Evolutionary conservation across 30 jellyfish, hydroid and myxozoan genomes (phyloP), one percentile per base, ranked within the genome.

Genomic region (Aurelia aurita complex sp. Pacific): DNA sequence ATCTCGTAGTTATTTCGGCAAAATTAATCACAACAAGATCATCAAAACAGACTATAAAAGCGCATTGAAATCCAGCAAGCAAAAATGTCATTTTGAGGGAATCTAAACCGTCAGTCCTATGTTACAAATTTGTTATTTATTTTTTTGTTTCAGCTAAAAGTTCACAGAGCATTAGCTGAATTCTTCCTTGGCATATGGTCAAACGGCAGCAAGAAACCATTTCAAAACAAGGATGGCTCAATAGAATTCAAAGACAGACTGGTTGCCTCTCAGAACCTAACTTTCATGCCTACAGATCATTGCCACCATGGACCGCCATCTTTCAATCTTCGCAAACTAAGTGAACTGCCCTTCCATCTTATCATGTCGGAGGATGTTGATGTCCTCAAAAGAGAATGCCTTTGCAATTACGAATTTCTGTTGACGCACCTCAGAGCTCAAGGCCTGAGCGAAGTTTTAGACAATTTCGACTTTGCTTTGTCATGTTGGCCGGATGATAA

Each of bases 151-250:
- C 69, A 76, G 92, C 73, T 64, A 11, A 64, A 43, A 51, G 55
- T 42, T 2, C 91, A 78, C 62, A 72, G 40, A 33, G 67, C 90
- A 14, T 60, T 83, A 32, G 85, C 89, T 11, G 96, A 91, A 18
- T 91, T 75, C 82, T 91, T 91, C 83, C 61, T 91, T 38, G 97
- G 97, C 67, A 68, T 69, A 13, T 91, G 92, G 94, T 81, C 95
- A 15, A 71, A 91, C 52, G 92, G 96, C 34, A 80, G 32, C 35
- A 34, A 52, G 61, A 91, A 91, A 87, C 92, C 97, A 1, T 68
- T 59, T 51, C 72, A 66, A 18, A 54, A 67, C 66, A 83, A 72
- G 4, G 68, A 85, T 53, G 97, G 94, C 50, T 40, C 62, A 60
- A 66, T 57, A 13, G 69, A 67, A 42, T 59, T 34, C 69, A 10